These are phyloP conservation scores for Sesamia inferens DNA, from an alignment of 2,888 invertebrate genomes.

Conservation along the genomic window DNA sequence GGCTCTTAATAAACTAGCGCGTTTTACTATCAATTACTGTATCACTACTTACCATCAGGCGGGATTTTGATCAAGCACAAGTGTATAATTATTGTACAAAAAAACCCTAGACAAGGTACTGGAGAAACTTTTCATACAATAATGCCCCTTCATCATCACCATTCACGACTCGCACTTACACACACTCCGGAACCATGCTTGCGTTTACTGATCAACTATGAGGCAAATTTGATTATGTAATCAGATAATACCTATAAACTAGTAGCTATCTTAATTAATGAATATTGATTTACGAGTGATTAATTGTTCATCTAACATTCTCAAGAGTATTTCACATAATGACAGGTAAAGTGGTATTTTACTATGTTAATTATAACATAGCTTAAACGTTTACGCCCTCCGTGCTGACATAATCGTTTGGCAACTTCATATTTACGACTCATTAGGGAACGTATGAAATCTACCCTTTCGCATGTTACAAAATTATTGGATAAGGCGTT, in stretches of 20 bases:
- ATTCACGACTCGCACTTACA: background rate
- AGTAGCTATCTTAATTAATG: constrained; percentile 16
- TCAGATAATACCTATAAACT: background rate
- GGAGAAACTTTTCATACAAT: background rate
- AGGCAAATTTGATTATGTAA: background rate
- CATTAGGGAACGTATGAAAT: background rate
- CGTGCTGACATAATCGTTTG: constrained; percentile 11
- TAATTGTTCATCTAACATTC: constrained; percentile 10
- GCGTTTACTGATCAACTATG: background rate
- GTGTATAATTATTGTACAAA: too few species aligned
- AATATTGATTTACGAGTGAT: constrained; percentile 13
- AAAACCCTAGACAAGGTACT: background rate
- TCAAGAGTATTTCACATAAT: constrained; percentile 8
- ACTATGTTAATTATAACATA: background rate
- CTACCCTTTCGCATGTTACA: background rate
- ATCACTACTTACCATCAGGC: too few species aligned
- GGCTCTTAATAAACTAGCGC: too few species aligned
- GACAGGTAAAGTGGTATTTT: constrained; percentile 11
- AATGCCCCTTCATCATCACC: background rate
- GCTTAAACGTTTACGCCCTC: background rate
- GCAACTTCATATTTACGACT: constrained; percentile 1
- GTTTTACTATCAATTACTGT: too few species aligned
- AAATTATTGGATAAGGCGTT: background rate
- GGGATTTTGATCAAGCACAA: too few species aligned
- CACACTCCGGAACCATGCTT: background rate